Base-by-base conservation (phyloP, 2,888 invertebrate genomes). In the Phortica magna region DNA sequence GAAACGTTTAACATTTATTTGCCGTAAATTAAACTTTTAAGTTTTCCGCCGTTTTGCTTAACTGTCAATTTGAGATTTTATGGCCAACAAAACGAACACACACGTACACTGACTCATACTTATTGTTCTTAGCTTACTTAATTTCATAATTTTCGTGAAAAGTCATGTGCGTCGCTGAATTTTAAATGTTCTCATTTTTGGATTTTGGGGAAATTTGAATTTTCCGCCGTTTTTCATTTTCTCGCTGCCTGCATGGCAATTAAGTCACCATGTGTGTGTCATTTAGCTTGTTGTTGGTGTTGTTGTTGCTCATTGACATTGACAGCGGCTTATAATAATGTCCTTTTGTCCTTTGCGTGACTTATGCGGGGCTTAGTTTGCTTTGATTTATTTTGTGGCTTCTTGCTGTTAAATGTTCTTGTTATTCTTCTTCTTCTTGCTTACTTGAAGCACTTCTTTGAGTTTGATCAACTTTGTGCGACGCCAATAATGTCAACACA, bases 1-100 rank as follows among this genome's bases (percentile, higher is more conserved):
- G n/a, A 55, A 78, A 78, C 84, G 83, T 83, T 85, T 87, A 87
- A 87, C 88, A 85, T 88, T 88, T 87, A 83, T 88, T 82, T 82
- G 84, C 83, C 88, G 87, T 88, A 86, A 86, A 86, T 86, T 86
- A 86, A 83, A 82, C 84, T 82, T 85, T 88, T 83, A 10, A 71
- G 53, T 53, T 17, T 19, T 22, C 6, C 57, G n/a, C 22, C 42
- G 67, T 9, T 9, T 64, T 59, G 64, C 74, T 12, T 43, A 42
- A n/a, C 53, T 42, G 41, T 61, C 22, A n/a, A 19, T 61, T 61
- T 68, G 43, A n/a, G 7, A 39, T 72, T 9, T 39, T 14, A 17
- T 39, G 14, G 9, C 39, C 41, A 9, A 22, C 65, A 39, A 31
- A 31, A 31, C 3, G 31, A 31, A 5, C 39, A 22, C 31, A 5